These are phyloP conservation scores for Hylaea fasciaria DNA, from an alignment of 2,888 invertebrate genomes.

Conservation along the genomic window DNA sequence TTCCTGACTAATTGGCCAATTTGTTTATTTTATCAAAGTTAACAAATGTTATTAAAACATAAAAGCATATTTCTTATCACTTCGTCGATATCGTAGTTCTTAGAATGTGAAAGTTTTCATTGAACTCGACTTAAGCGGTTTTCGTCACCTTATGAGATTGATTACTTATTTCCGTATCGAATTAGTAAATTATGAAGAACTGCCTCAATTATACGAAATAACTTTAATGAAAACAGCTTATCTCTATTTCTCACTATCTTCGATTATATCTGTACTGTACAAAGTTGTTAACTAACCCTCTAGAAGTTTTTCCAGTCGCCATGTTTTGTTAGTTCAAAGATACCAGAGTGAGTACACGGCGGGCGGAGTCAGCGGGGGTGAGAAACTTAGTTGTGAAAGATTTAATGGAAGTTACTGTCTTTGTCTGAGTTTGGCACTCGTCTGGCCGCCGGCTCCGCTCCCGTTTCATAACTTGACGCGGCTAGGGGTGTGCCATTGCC, in stretches of 20 bases:
- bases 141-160: neutral
- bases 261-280: slow-evolving; percentile 9
- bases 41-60: too few species aligned
- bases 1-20: too few species aligned
- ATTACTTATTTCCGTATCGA: neutral
- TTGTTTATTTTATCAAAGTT: too few species aligned
- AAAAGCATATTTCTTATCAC: too few species aligned
- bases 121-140: slow-evolving; percentile 7
- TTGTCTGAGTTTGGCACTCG: slow-evolving; percentile 80
- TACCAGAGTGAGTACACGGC: slow-evolving; percentile 37
- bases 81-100: too few species aligned
- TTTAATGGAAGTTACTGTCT: slow-evolving; percentile 83
- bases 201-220: too few species aligned
- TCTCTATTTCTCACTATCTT: slow-evolving; percentile 1
- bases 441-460: slow-evolving; percentile 67
- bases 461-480: slow-evolving; percentile 70
- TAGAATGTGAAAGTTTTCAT: slow-evolving; percentile 15
- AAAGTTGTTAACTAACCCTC: slow-evolving; percentile 32
- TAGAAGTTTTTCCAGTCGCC: slow-evolving; percentile 36
- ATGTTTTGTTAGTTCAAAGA: slow-evolving; percentile 41
- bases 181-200: neutral
- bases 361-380: slow-evolving; percentile 69
- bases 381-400: slow-evolving; percentile 80
- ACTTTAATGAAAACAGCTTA: neutral
- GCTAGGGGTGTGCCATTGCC: slow-evolving; percentile 57